phyloP scores from a whole-genome alignment of 92 coral and sea anemone genomes.

The Palythoa grandis region DNA sequence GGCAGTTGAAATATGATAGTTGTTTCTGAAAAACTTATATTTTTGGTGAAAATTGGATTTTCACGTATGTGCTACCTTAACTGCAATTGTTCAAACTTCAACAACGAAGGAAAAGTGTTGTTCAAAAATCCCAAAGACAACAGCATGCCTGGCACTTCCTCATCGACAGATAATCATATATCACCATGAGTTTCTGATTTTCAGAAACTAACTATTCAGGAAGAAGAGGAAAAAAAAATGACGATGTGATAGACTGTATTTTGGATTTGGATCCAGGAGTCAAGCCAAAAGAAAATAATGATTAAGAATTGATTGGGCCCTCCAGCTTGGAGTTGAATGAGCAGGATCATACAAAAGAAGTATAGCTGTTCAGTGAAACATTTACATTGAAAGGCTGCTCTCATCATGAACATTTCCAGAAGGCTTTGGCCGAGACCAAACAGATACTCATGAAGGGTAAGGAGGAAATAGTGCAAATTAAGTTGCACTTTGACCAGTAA shows the following conservation, averaged over 20 bases:
- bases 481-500: slow-evolving; percentile 49
- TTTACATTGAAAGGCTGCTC: slow-evolving; percentile 50
- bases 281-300: background rate
- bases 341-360: background rate
- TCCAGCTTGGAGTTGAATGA: background rate
- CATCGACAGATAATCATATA: too few relatives aligned
- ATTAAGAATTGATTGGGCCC: slow-evolving; percentile 23
- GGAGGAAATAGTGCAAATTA: slow-evolving; percentile 29
- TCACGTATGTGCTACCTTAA: too few relatives aligned
- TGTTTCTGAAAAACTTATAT: too few relatives aligned
- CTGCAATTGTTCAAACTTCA: too few relatives aligned
- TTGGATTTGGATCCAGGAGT: background rate
- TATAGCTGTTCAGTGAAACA: background rate
- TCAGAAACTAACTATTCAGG: background rate
- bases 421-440: slow-evolving; percentile 29
- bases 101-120: too few relatives aligned
- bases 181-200: background rate
- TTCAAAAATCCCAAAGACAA: too few relatives aligned
- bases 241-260: background rate
- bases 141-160: too few relatives aligned
- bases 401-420: slow-evolving; percentile 50
- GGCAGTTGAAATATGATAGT: too few relatives aligned
- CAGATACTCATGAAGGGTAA: slow-evolving; percentile 24
- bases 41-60: too few relatives aligned
- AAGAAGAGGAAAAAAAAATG: background rate